Evolutionary conservation across 2,797 vertebrate species (phyloP).

Genomic region (Sebastolobus alascanus): DNA sequence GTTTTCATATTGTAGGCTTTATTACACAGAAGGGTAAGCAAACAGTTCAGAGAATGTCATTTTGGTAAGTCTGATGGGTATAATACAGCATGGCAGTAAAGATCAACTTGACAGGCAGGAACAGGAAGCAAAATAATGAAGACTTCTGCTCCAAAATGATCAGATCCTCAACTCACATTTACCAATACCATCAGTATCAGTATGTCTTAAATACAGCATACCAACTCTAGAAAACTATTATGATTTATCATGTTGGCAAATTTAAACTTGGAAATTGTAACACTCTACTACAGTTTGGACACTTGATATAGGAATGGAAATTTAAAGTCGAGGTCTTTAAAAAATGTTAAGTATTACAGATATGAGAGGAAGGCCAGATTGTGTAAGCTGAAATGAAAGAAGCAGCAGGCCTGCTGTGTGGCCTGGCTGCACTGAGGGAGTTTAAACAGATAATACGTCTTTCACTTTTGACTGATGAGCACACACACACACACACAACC

Average conservation of each 20-base stretch:
- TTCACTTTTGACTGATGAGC: constrained; percentile 71
- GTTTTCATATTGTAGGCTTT: constrained; percentile 70
- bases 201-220: constrained; percentile 1
- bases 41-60: constrained; percentile 70
- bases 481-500: constrained; percentile 35
- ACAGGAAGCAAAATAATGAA: constrained; percentile 21
- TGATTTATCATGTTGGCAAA: constrained; percentile 12
- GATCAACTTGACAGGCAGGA: constrained; percentile 38
- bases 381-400: constrained; percentile 65
- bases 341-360: constrained; percentile 70
- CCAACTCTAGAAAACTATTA: neutral
- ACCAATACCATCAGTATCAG: constrained; percentile 9
- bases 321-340: constrained; percentile 38
- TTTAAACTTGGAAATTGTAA: constrained; percentile 4
- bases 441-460: constrained; percentile 83
- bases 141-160: constrained; percentile 6
- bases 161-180: neutral
- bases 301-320: constrained; percentile 48
- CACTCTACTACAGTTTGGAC: neutral
- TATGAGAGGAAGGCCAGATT: constrained; percentile 67
- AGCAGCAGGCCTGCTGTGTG: constrained; percentile 76
- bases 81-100: constrained; percentile 36
- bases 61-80: constrained; percentile 51
- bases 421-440: constrained; percentile 70
- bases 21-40: constrained; percentile 73